Evolutionary conservation across 2,113 vertebrate genomes (phyloP).

Genomic region (Chrysemys picta): DNA sequence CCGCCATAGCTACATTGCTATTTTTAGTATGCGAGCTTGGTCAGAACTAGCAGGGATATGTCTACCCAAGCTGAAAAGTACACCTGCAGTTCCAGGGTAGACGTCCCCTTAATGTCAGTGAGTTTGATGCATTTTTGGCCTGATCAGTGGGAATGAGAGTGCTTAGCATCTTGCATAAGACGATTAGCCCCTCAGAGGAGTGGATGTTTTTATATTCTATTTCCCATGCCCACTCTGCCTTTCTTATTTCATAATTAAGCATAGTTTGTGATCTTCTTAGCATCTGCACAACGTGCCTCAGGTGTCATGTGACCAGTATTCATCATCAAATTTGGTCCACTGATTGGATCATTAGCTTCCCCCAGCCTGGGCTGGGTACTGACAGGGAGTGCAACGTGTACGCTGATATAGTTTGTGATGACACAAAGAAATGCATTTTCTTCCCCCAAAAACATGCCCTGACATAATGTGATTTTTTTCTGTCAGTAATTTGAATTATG

Average conservation of each 20-base stretch:
- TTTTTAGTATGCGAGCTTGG: neutral
- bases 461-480: neutral
- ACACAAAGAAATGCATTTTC: neutral
- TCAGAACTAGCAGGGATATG: neutral
- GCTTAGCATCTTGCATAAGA: neutral
- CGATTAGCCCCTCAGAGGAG: neutral
- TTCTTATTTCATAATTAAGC: neutral
- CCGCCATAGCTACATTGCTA: neutral
- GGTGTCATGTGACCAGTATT: too few species aligned
- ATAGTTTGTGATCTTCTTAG: neutral
- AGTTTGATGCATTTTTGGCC: neutral
- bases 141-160: neutral
- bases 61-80: neutral
- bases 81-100: neutral
- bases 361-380: too few species aligned
- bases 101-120: neutral
- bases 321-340: too few species aligned
- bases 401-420: neutral
- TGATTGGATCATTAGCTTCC: too few species aligned
- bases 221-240: neutral
- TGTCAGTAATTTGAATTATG: constrained; percentile 19
- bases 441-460: neutral
- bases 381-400: too few species aligned
- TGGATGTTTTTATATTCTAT: neutral
- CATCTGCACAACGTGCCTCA: too few species aligned